Conservation (phyloP, 1,140 invertebrate genomes). For the Eubasilissa regina region DNA sequence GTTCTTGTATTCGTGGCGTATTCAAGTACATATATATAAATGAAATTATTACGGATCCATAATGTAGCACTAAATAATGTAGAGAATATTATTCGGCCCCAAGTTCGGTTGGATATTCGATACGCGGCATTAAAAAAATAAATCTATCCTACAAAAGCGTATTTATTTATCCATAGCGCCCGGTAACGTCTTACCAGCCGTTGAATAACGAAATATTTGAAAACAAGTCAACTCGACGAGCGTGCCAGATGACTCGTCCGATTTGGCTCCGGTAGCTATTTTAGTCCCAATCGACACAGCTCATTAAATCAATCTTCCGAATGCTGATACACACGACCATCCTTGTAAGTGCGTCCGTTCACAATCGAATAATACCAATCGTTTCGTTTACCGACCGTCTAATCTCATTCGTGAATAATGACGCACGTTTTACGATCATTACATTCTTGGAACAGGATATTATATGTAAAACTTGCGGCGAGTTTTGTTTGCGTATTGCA, state of each 20-base stretch:
- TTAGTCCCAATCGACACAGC: conserved; percentile 35
- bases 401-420: conserved; percentile 1
- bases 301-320: conserved; percentile 36
- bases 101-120: no score
- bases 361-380: background rate
- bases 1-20: no score
- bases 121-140: no score
- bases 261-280: conserved; percentile 29
- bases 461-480: background rate
- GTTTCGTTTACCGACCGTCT: background rate
- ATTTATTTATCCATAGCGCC: background rate
- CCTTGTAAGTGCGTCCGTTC: conserved; percentile 19
- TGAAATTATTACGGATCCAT: no score
- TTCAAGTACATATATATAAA: no score
- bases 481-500: no score
- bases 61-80: no score
- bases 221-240: background rate
- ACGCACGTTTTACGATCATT: conserved; percentile 6
- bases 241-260: conserved; percentile 4
- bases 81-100: no score
- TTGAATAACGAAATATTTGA: background rate
- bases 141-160: background rate
- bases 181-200: background rate
- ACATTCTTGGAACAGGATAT: conserved; percentile 1
- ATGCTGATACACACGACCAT: conserved; percentile 17